Conservation (phyloP, 2,113 vertebrate genomes). For the Empidonax alnorum region DNA sequence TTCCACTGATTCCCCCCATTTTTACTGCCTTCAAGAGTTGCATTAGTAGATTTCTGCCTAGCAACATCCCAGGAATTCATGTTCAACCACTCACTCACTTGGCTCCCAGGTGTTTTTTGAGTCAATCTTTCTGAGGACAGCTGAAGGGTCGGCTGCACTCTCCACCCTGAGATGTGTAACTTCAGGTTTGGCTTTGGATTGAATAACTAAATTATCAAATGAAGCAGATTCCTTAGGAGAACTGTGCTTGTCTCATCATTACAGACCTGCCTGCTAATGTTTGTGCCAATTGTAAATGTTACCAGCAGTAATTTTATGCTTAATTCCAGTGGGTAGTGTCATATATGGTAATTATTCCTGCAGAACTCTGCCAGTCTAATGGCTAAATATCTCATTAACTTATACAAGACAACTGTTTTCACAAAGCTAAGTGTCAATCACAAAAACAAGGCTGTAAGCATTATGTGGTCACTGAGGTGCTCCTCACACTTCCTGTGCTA, state of each 20-base stretch:
- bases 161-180: neutral
- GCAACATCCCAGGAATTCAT: neutral
- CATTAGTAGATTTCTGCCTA: neutral
- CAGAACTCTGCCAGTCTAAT: neutral
- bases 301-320: slow-evolving; percentile 16
- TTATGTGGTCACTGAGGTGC: neutral
- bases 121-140: neutral
- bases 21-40: neutral
- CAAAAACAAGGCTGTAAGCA: neutral
- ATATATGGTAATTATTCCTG: slow-evolving; percentile 25
- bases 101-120: neutral
- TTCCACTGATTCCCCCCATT: neutral
- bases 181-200: neutral
- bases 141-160: neutral
- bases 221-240: neutral
- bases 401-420: neutral
- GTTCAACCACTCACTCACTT: neutral
- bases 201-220: neutral
- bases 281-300: slow-evolving; percentile 13
- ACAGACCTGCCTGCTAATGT: neutral
- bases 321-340: slow-evolving; percentile 18
- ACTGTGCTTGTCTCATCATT: neutral
- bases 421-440: neutral
- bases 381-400: slow-evolving; percentile 6
- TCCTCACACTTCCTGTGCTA: neutral